Evolutionary conservation across 2,797 vertebrate genomes (phyloP), one percentile per base, ranked within the genome.

Genomic region (Iguana delicatissima): DNA sequence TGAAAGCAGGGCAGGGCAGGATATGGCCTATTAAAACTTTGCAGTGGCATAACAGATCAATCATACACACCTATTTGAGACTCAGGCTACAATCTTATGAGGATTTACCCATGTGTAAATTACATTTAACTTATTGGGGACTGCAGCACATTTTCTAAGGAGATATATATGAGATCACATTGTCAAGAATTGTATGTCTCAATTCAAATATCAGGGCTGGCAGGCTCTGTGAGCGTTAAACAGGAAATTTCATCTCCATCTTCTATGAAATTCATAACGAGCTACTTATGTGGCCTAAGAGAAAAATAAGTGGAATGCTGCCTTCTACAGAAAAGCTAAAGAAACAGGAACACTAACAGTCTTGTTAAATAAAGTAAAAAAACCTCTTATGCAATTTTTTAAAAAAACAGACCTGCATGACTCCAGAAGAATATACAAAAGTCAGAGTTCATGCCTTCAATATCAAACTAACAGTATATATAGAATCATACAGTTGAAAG

Each of bases 161-260:
- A 42, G 52, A 59, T 18, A 67, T 62, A 24, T 29, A 29, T 16
- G 67, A 24, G 59, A 64, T 69, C 38, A 32, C 42, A 46, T 13
- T 69, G 62, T 84, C 26, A 72, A 10, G 76, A 35, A 24, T 77
- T 24, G 46, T 57, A 32, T 88, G 32, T 90, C 10, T 16, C 32
- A 67, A 72, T 82, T 50, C 86, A 46, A 16, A 3, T 55, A 55
- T 92, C 92, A 91, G 46, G 93, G 89, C 55, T 69, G 35, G 88
- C 0, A 90, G 50, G 80, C 3, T 8, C 67, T 91, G 35, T 1
- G 2, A n/a, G 77, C 73, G 0, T 1, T 91, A 84, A 87, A 85
- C 50, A 85, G 64, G 52, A 93, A 89, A 74, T n/a, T 85, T 84
- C 38, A 88, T 29, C 72, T 72, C 2, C 59, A 87, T 69, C 32